These are phyloP conservation scores for Vanacampus margaritifer DNA, from an alignment of 2,113 vertebrate genomes.

Conservation along the genomic window DNA sequence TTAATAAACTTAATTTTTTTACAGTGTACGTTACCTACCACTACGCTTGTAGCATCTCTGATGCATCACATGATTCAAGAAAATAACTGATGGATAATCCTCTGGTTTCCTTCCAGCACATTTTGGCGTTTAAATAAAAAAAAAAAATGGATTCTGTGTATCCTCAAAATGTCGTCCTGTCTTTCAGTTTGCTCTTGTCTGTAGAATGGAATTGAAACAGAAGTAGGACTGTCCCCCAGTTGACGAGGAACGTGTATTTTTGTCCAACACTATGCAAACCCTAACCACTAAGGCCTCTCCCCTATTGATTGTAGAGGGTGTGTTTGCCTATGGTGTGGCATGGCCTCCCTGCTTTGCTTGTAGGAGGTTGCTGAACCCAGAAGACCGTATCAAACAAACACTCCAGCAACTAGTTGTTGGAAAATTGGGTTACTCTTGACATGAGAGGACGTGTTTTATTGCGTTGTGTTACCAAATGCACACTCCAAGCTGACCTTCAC, in stretches of 20 bases:
- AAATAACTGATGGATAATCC: conserved; percentile 29
- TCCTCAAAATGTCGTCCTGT: conserved; percentile 23
- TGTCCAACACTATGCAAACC: conserved; percentile 45
- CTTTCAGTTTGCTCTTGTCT: conserved; percentile 21
- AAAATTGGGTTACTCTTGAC: conserved; percentile 48
- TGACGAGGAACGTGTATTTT: conserved; percentile 39
- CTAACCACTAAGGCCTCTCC: conserved; percentile 38
- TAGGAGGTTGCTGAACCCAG: conserved; percentile 47
- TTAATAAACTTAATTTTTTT: neutral
- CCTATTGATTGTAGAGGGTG: conserved; percentile 50
- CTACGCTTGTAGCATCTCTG: too few relatives aligned
- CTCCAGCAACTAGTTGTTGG: conserved; percentile 35
- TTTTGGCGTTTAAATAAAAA: conserved; percentile 31
- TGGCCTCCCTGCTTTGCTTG: conserved; percentile 44
- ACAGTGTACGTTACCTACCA: too few relatives aligned
- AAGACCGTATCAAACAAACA: conserved; percentile 62
- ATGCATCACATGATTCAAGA: conserved; percentile 23
- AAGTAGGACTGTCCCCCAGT: conserved; percentile 41
- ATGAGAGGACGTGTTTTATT: conserved; percentile 35
- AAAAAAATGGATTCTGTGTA: conserved; percentile 8
- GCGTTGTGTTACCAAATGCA: conserved; percentile 23
- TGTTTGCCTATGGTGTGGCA: conserved; percentile 64
- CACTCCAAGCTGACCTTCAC: conserved; percentile 29
- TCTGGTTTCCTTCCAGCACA: conserved; percentile 34
- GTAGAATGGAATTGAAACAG: conserved; percentile 22